Evolutionary conservation across 2,888 invertebrate genomes (phyloP).

Genomic region (Drosophila longiperda): DNA sequence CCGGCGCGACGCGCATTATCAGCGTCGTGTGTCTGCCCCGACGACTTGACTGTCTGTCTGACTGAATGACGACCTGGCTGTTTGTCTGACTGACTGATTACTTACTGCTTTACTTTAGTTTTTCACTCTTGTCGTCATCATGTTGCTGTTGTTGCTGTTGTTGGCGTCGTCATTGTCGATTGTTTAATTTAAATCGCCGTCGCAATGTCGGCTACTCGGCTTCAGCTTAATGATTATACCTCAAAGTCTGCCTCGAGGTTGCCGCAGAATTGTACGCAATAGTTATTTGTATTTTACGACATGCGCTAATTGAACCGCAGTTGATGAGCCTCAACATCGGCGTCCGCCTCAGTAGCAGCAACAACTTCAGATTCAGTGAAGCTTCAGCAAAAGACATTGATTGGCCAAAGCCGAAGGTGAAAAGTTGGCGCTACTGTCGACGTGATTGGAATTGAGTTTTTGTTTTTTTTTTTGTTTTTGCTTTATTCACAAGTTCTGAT

Average conservation of each 20-base stretch:
- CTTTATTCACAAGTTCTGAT: constrained; percentile 13
- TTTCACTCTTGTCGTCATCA: constrained; percentile 69
- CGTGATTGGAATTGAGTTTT: constrained; percentile 55
- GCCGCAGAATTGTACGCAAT: constrained; percentile 68
- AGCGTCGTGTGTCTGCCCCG: constrained; percentile 70
- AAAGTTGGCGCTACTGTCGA: constrained; percentile 53
- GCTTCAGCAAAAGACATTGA: constrained; percentile 40
- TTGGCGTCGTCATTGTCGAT: constrained; percentile 65
- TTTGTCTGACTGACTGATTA: constrained; percentile 34
- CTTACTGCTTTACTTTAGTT: constrained; percentile 71
- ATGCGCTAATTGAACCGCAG: constrained; percentile 74
- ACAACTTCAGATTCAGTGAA: constrained; percentile 1
- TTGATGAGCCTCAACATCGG: constrained; percentile 59
- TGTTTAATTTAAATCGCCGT: constrained; percentile 78
- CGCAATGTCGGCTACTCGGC: constrained; percentile 63
- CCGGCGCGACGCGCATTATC: constrained; percentile 78
- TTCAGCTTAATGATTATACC: constrained; percentile 70
- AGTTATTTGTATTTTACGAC: constrained; percentile 78
- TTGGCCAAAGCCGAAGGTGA: constrained; percentile 61
- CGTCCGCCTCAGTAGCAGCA: constrained; percentile 23
- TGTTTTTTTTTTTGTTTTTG: constrained; percentile 20
- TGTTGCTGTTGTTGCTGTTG: constrained; percentile 27
- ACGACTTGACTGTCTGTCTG: constrained; percentile 48
- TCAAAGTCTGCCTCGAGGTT: constrained; percentile 47
- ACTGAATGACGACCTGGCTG: constrained; percentile 29